These are phyloP conservation scores for Chromis chromis DNA, from an alignment of 2,797 vertebrate species.

Conservation along the genomic window DNA sequence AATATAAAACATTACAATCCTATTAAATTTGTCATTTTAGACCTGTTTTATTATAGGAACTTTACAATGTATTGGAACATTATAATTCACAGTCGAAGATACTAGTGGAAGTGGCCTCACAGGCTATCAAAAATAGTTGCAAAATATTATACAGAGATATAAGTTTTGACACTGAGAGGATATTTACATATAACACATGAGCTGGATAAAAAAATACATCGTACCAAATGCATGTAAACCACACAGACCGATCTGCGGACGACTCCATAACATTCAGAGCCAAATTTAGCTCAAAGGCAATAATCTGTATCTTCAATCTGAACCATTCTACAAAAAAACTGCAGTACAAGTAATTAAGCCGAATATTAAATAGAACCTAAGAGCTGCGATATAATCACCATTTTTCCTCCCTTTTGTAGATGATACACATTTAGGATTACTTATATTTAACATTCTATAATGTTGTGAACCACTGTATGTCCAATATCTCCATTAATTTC, in stretches of 20 bases:
- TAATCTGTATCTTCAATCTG: constrained; percentile 19
- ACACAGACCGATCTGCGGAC: constrained; percentile 1
- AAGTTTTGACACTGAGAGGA: constrained; percentile 48
- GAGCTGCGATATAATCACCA: neutral
- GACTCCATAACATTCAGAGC: constrained; percentile 1
- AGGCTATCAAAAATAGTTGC: constrained; percentile 71
- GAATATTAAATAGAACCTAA: neutral
- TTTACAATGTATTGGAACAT: constrained; percentile 28
- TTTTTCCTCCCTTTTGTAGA: neutral
- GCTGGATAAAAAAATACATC: constrained; percentile 26
- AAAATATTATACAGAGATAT: constrained; percentile 56
- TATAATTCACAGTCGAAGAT: constrained; percentile 4
- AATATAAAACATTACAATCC: neutral
- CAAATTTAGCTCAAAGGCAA: constrained; percentile 33
- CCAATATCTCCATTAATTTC: neutral
- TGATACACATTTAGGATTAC: neutral
- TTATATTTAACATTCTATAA: constrained; percentile 1
- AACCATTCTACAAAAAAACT: constrained; percentile 10
- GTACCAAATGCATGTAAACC: constrained; percentile 41
- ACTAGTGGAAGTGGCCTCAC: constrained; percentile 19
- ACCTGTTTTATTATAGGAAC: constrained; percentile 48
- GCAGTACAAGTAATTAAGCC: neutral
- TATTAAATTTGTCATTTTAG: neutral
- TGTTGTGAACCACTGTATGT: neutral
- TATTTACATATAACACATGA: constrained; percentile 28